A percentile compares a stretch with the other conserved stretches of the same genome.
These are phyloP conservation scores for Cephus pulcher DNA, from an alignment of 2,888 invertebrate genomes.

Conservation along the genomic window DNA sequence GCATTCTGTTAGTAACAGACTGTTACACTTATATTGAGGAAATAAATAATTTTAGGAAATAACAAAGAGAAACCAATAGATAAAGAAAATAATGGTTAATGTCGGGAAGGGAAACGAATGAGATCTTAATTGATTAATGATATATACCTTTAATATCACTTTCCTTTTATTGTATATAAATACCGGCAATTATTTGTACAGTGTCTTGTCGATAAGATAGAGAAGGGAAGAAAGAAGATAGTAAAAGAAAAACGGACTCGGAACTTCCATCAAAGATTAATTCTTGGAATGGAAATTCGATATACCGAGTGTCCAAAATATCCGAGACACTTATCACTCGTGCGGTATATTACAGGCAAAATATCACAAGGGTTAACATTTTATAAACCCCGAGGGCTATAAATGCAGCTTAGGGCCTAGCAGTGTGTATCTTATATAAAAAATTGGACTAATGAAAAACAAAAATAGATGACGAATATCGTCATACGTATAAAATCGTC, in stretches of 20 bases:
- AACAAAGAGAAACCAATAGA: not conserved
- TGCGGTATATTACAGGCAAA: constrained; percentile 3
- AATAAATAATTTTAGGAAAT: not conserved
- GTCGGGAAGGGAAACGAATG: not conserved
- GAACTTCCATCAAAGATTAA: not conserved
- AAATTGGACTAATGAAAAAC: not conserved
- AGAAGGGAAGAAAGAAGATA: not conserved
- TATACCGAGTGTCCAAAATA: not conserved
- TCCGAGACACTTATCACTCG: not conserved
- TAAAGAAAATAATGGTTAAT: too few species aligned
- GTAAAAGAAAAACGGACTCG: not conserved
- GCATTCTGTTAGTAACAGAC: not conserved
- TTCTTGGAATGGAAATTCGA: not conserved
- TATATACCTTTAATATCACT: not conserved
- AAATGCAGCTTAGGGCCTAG: constrained; percentile 1
- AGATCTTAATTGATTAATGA: not conserved
- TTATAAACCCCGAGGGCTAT: not conserved
- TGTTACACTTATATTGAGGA: not conserved
- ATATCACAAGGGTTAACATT: constrained; percentile 3
- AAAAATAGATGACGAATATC: not conserved
- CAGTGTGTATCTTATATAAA: not conserved
- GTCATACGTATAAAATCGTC: not conserved
- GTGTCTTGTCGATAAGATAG: not conserved
- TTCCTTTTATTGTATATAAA: not conserved
- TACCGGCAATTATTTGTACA: not conserved